Percentiles rank a stretch among this genome's conserved stretches.
Conservation (phyloP, 2,888 invertebrate species). For the Drosophila seclusa region DNA sequence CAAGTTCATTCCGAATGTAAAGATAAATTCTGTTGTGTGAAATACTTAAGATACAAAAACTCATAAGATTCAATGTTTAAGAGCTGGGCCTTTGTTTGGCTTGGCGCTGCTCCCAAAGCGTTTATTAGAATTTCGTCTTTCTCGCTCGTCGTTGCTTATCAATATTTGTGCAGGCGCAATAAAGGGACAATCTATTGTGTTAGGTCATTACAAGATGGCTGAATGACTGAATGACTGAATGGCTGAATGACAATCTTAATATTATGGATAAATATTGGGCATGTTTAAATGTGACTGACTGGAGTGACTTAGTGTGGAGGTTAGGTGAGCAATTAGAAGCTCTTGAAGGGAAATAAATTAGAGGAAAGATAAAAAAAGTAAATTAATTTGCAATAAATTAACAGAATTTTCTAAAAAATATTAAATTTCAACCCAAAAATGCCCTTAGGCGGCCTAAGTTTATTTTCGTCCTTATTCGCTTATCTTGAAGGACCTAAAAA, state of each 20-base stretch:
- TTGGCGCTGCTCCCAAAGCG: conserved; percentile 8
- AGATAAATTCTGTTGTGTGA: conserved; percentile 43
- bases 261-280: conserved; percentile 11
- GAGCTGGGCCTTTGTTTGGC: conserved; percentile 11
- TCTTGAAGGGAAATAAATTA: not conserved
- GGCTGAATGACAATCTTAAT: conserved; percentile 20
- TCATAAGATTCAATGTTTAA: conserved; percentile 42
- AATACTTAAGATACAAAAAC: conserved; percentile 27
- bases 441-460: not conserved
- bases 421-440: not conserved
- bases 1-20: conserved; percentile 31
- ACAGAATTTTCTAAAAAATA: not conserved
- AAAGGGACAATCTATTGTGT: conserved; percentile 52
- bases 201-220: conserved; percentile 31
- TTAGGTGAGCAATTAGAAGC: conserved; percentile 1
- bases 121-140: conserved; percentile 32
- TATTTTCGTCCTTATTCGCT: not conserved
- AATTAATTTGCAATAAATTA: not conserved
- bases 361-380: not conserved
- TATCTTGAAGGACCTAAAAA: not conserved
- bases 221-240: conserved; percentile 10
- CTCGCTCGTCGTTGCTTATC: conserved; percentile 40
- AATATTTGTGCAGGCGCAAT: conserved; percentile 62
- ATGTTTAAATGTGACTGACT: conserved; percentile 1
- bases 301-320: not conserved